Evolutionary conservation across 2,113 vertebrate genomes (phyloP).

Genomic region (Pongo pygmaeus): DNA sequence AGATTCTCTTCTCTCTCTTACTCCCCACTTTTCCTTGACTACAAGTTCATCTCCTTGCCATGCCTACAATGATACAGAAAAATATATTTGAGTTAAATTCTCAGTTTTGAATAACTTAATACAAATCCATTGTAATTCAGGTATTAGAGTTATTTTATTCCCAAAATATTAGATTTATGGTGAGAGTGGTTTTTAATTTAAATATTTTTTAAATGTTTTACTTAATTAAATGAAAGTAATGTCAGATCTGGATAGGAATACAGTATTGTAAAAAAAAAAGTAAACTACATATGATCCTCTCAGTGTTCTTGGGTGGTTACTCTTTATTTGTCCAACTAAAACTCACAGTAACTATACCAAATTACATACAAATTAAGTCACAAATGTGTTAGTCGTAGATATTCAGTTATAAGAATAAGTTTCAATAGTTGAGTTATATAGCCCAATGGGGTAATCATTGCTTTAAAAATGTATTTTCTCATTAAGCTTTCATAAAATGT

Average conservation of each 20-base stretch:
- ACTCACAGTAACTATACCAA: background rate
- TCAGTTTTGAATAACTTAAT: background rate
- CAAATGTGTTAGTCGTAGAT: background rate
- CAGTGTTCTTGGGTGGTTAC: background rate
- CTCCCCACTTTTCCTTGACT: background rate
- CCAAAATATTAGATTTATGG: background rate
- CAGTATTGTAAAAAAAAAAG: background rate
- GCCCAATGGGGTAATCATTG: background rate
- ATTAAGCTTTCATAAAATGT: constrained; percentile 1
- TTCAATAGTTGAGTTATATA: background rate
- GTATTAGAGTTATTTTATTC: background rate
- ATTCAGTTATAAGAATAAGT: background rate
- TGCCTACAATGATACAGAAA: background rate
- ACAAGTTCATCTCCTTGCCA: background rate
- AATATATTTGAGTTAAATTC: background rate
- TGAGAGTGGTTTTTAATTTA: background rate
- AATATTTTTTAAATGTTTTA: background rate
- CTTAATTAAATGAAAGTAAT: background rate
- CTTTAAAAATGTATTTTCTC: background rate
- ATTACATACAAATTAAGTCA: background rate
- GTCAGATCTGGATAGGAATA: background rate
- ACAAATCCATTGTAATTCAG: background rate
- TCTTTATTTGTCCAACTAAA: background rate
- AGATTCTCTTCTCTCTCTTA: background rate
- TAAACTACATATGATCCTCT: background rate